Evolutionary conservation across 1,140 invertebrate genomes (phyloP), one percentile per base, ranked within the genome.

Genomic region (Leptoteleia sp.): DNA sequence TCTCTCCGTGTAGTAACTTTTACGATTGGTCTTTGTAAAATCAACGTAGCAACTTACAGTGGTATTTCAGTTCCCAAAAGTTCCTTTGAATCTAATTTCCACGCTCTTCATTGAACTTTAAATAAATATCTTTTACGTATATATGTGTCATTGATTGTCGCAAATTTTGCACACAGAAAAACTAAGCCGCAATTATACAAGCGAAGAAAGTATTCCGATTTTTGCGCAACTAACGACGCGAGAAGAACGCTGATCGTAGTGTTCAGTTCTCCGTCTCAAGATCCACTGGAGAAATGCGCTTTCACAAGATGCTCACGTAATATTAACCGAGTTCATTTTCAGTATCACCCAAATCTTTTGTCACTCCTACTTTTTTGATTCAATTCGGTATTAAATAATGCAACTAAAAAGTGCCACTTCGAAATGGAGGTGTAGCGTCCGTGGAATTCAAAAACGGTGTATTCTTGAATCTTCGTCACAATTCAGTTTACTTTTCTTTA

Each of bases 301-400:
- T 87, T 86, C 83, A 82, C 84, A 72, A 72, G 65, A 43, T 47
- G 81, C 62, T 83, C 79, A 83, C 81, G 81, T 85, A 87, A 86
- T 82, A 80, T 80, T 73, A 79, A 68, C 15, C 42, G 31, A 59
- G 13, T 61, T 76, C 54, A 38, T 64, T 73, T 68, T 68, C 42
- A 57, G 42, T 57, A 55, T 62, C 22, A 57, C 42, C 52, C 27
- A 55, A 55, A 76, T 68, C 48, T 31, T 68, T 55, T 54, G 16
- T 50, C 40, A 68, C 27, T 40, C 55, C 48, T 62, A 17, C 45
- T 47, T 61, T 45, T 55, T 67, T 25, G 6, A 25, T 25, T 25
- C 15, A 8, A 11, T n/a, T 19, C 38, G 17, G 11, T 8, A 38
- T 16, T n/a, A 19, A 42, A 19, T 19, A 19, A 40, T 48, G 9